These are phyloP conservation scores for Heliconius ismenius DNA, from an alignment of 2,888 invertebrate genomes.

Conservation along the genomic window DNA sequence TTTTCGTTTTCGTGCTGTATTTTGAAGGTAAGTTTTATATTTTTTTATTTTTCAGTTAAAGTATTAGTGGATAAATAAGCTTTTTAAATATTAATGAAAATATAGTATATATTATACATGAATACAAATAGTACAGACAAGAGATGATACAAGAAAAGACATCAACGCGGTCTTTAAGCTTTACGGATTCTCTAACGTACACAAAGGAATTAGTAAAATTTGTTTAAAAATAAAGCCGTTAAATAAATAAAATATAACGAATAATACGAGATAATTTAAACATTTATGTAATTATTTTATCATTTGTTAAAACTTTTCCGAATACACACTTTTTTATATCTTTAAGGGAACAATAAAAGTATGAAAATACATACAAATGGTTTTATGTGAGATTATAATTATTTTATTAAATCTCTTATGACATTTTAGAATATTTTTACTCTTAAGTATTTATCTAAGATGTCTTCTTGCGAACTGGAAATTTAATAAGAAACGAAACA, in stretches of 20 bases:
- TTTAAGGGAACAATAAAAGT: background rate
- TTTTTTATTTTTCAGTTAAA: slow-evolving; percentile 2
- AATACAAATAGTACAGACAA: background rate
- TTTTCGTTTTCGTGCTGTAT: slow-evolving; percentile 19
- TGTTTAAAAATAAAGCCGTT: background rate
- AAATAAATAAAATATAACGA: background rate
- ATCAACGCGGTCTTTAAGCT: slow-evolving; percentile 18
- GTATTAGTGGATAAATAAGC: background rate
- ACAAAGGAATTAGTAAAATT: background rate
- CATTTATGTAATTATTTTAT: background rate
- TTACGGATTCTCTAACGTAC: background rate
- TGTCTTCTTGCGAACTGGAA: too few relatives aligned
- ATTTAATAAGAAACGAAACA: too few relatives aligned
- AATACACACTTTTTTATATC: background rate
- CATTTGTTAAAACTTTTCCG: background rate
- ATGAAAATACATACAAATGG: background rate
- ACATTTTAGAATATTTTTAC: too few relatives aligned
- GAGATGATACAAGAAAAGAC: slow-evolving; percentile 14
- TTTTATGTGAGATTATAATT: too few relatives aligned
- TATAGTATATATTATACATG: too few relatives aligned
- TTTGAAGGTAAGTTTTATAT: slow-evolving; percentile 21
- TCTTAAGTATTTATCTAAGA: too few relatives aligned
- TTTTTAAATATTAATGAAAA: background rate
- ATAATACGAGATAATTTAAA: background rate
- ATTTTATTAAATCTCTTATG: too few relatives aligned